Evolutionary conservation across 1,140 invertebrate species (phyloP), one percentile per base, ranked within the genome.

Genomic region (Amyelois transitella): DNA sequence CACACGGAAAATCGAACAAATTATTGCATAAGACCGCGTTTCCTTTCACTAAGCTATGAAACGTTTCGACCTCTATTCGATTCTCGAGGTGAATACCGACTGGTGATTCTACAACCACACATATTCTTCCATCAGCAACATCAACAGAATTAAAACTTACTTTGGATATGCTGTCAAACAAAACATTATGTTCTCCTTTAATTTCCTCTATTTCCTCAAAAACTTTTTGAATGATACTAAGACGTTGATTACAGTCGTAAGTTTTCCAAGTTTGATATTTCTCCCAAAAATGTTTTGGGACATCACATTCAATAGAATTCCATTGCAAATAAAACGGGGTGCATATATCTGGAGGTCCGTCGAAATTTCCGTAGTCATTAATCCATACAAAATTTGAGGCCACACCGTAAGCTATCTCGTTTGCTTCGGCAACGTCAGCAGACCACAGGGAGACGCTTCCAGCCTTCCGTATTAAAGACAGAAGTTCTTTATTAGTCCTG

Each of bases 401-500:
- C 0, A 64, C 32, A 3, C 12, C 20, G 21, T 63, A 45, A 1
- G 68, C 54, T 2, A 77, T 60, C 47, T 77, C 70, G 25, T 72
- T 68, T 4, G 63, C 60, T 43, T 72, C 67, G 0, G 69, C 62
- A 0, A 68, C 48, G 12, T 65, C 59, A 43, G 51, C 64, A 1
- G 64, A 55, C 75, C 75, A 77, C 0, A 76, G 43, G 0, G 70
- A 71, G 1, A 75, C 45, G 17, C 52, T 60, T 1, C 38, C 28
- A 0, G 49, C 43, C 6, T 51, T 20, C 0, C 51, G 20, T 0
- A 72, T 14, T 3, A 79, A 25, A 0, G 60, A 47, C 4, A 75
- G 49, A 25, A 75, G 32, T 47, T 81, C 78, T 49, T 72, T 75
- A 0, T 63, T 64, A 1, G 74, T 81, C 24, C 78, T 66, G 49